These are phyloP conservation scores for Drosophila neocordata DNA, from an alignment of 1,140 invertebrate species.

Conservation along the genomic window DNA sequence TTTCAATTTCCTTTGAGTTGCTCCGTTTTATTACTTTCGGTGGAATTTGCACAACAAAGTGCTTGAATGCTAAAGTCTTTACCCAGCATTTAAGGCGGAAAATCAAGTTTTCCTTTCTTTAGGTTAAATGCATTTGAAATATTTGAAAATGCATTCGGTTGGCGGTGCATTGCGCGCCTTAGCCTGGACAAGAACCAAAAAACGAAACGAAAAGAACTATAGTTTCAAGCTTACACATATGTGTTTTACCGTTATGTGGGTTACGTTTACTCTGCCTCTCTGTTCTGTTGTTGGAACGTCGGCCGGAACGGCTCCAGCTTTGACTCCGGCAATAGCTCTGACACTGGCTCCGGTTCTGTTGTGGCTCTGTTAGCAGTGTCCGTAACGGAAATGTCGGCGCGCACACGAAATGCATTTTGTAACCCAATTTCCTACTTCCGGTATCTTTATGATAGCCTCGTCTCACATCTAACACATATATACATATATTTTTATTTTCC, in stretches of 20 bases:
- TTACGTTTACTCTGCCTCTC: slow-evolving; percentile 28
- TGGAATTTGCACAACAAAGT: slow-evolving; percentile 18
- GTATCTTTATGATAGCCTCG: slow-evolving; percentile 61
- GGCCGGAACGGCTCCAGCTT: slow-evolving; percentile 12
- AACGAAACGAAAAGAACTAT: slow-evolving; percentile 10
- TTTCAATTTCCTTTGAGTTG: slow-evolving; percentile 44
- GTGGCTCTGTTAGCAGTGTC: slow-evolving; percentile 63
- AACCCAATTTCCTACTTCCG: slow-evolving; percentile 75
- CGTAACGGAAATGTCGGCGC: slow-evolving; percentile 62
- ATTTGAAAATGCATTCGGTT: slow-evolving; percentile 64
- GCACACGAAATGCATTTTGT: slow-evolving; percentile 73
- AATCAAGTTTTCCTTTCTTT: not conserved
- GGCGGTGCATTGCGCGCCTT: slow-evolving; percentile 38
- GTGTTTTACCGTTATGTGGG: slow-evolving; percentile 37
- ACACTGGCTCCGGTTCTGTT: slow-evolving; percentile 59
- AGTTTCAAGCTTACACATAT: slow-evolving; percentile 57
- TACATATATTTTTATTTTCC: not conserved
- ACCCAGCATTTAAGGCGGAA: not conserved
- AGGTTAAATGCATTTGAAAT: not conserved
- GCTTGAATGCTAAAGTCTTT: not conserved
- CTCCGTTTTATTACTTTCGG: slow-evolving; percentile 28
- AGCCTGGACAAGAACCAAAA: slow-evolving; percentile 65
- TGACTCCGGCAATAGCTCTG: not conserved
- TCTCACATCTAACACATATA: slow-evolving; percentile 6
- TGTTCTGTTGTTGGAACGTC: slow-evolving; percentile 26